Evolutionary conservation across 2,797 vertebrate species (phyloP).

Genomic region (Dallia pectoralis): DNA sequence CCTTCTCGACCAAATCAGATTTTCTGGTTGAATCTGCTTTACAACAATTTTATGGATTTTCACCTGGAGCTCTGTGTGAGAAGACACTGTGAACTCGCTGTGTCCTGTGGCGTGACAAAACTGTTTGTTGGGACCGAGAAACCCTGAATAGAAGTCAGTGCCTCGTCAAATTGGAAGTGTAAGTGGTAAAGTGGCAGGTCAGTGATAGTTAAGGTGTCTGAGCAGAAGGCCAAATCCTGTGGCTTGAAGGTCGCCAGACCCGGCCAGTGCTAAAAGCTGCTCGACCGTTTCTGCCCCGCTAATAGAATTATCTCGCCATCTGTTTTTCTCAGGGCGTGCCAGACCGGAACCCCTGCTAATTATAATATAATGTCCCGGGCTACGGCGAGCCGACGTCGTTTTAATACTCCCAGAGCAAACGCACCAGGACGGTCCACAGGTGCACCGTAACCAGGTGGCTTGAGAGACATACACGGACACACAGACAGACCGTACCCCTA

Average conservation of each 20-base stretch:
- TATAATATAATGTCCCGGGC: conserved; percentile 84
- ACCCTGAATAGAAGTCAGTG: conserved; percentile 12
- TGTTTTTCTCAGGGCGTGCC: conserved; percentile 80
- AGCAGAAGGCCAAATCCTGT: conserved; percentile 51
- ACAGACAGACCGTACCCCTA: conserved; percentile 66
- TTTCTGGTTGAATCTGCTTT: not conserved
- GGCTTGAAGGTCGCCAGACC: conserved; percentile 75
- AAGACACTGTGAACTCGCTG: not conserved
- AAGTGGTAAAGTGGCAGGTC: conserved; percentile 41
- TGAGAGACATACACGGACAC: conserved; percentile 54
- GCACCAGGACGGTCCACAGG: conserved; percentile 63
- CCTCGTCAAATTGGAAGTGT: conserved; percentile 16
- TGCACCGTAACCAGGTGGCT: conserved; percentile 76
- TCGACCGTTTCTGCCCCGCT: conserved; percentile 80
- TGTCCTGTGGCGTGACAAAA: not conserved
- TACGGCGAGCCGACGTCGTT: conserved; percentile 73
- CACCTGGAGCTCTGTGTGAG: not conserved
- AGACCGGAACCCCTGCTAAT: conserved; percentile 85
- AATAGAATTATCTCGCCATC: conserved; percentile 96
- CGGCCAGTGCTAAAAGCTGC: conserved; percentile 70
- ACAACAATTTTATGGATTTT: not conserved
- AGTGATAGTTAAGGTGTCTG: conserved; percentile 46
- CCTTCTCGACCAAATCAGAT: not conserved
- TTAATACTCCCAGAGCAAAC: conserved; percentile 76
- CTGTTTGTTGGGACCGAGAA: conserved; percentile 23